Conservation (phyloP, 2,888 invertebrate genomes). For the Carcina quercana region DNA sequence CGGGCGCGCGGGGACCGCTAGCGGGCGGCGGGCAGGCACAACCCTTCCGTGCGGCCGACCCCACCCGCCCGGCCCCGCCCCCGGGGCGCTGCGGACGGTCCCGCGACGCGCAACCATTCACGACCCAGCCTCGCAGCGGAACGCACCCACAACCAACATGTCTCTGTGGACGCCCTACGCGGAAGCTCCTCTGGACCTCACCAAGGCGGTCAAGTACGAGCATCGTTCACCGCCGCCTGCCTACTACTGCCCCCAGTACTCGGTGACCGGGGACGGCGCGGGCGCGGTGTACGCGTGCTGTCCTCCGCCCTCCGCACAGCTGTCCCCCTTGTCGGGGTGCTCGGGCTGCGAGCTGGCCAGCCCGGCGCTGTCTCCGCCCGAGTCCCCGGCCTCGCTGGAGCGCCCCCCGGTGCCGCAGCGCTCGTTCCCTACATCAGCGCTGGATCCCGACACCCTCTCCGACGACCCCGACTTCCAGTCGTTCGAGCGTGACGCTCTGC, state of each 20-base stretch:
- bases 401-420: conserved; percentile 6
- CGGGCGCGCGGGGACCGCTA: no score
- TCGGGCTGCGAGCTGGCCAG: conserved; percentile 20
- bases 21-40: conserved; percentile 16
- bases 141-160: conserved; percentile 24
- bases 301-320: conserved; percentile 21
- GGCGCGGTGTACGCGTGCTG: conserved; percentile 10
- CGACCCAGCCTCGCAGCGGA: conserved; percentile 14
- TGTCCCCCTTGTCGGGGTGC: conserved; percentile 27
- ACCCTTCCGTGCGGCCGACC: conserved; percentile 17
- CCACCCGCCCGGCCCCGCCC: conserved; percentile 14
- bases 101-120: conserved; percentile 19
- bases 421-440: conserved; percentile 2
- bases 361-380: conserved; percentile 18
- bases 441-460: conserved; percentile 31
- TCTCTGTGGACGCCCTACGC: conserved; percentile 57
- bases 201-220: conserved; percentile 15
- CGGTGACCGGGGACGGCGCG: no score
- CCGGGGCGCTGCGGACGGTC: background rate
- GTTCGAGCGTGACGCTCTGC: conserved; percentile 79
- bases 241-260: background rate
- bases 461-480: conserved; percentile 77
- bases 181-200: conserved; percentile 36
- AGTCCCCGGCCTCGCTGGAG: conserved; percentile 20
- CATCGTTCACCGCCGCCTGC: background rate